phyloP scores from a whole-genome alignment of 1,140 invertebrate genomes.

The Tetragonula clypearis region DNA sequence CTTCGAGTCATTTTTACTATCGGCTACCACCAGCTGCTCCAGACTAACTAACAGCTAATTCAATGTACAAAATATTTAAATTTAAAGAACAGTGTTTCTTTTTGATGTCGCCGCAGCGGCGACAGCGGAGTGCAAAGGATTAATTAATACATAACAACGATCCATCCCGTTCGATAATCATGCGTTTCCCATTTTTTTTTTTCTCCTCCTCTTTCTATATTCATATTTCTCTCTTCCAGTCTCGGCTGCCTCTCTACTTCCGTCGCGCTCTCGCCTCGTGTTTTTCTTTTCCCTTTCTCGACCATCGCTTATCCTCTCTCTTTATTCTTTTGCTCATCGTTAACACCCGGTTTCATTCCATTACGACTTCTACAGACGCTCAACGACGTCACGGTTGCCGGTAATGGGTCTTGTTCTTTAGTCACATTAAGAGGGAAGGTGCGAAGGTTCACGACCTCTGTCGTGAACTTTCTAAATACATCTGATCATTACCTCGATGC shows the following conservation, averaged over 20 bases:
- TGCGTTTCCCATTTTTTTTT: conserved; percentile 10
- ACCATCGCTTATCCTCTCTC: conserved; percentile 12
- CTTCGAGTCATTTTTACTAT: too few relatives aligned
- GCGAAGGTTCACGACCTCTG: conserved; percentile 27
- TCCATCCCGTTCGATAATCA: conserved; percentile 51
- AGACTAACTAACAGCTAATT: too few relatives aligned
- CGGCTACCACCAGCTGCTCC: too few relatives aligned
- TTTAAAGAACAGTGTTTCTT: too few relatives aligned
- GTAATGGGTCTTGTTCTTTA: conserved; percentile 43
- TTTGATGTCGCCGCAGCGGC: too few relatives aligned
- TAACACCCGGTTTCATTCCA: conserved; percentile 46
- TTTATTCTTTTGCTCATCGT: conserved; percentile 30
- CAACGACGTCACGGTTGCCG: conserved; percentile 29
- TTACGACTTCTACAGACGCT: conserved; percentile 33
- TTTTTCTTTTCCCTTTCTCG: neutral
- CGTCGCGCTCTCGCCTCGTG: neutral
- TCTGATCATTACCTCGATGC: neutral
- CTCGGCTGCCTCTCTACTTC: neutral
- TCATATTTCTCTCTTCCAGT: too few relatives aligned
- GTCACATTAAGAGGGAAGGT: conserved; percentile 17
- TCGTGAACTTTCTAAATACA: conserved; percentile 18
- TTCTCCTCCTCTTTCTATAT: neutral
- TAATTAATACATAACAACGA: conserved; percentile 74
- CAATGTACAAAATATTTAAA: too few relatives aligned
- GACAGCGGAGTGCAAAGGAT: too few relatives aligned